A percentile compares a stretch with the other conserved stretches of the same genome.
Evolutionary conservation across 2,113 vertebrate genomes (phyloP).

Genomic region (Monopterus albus): DNA sequence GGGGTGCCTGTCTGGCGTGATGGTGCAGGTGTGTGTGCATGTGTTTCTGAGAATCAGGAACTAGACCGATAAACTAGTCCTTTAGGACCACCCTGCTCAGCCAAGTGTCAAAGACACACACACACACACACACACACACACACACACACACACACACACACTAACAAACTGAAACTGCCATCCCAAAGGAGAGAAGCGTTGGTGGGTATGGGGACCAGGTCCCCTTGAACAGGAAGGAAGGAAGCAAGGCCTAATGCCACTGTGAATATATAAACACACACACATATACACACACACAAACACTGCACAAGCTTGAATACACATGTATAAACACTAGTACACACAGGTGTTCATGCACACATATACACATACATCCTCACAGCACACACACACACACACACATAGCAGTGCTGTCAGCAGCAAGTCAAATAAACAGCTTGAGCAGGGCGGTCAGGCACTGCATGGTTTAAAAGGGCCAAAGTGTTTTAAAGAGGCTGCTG

Average conservation of each 20-base stretch:
- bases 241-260: constrained; percentile 75
- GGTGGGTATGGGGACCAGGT: constrained; percentile 62
- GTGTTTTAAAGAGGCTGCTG: constrained; percentile 78
- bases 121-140: constrained; percentile 15
- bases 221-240: constrained; percentile 78
- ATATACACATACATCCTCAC: neutral
- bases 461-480: constrained; percentile 73
- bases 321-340: constrained; percentile 49
- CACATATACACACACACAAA: constrained; percentile 35
- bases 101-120: constrained; percentile 66
- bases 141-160: constrained; percentile 18
- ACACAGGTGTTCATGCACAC: constrained; percentile 14
- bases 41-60: constrained; percentile 79
- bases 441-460: constrained; percentile 59
- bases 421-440: constrained; percentile 78
- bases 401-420: constrained; percentile 48
- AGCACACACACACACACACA: constrained; percentile 34
- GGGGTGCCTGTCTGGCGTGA: constrained; percentile 23
- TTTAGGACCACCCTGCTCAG: constrained; percentile 74
- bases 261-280: constrained; percentile 54
- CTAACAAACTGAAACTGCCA: constrained; percentile 48
- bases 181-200: constrained; percentile 63
- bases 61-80: constrained; percentile 66
- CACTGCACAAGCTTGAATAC: constrained; percentile 57
- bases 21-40: constrained; percentile 70